Base-by-base conservation (phyloP, 2,888 invertebrate species). In the Nasonia oneida region DNA sequence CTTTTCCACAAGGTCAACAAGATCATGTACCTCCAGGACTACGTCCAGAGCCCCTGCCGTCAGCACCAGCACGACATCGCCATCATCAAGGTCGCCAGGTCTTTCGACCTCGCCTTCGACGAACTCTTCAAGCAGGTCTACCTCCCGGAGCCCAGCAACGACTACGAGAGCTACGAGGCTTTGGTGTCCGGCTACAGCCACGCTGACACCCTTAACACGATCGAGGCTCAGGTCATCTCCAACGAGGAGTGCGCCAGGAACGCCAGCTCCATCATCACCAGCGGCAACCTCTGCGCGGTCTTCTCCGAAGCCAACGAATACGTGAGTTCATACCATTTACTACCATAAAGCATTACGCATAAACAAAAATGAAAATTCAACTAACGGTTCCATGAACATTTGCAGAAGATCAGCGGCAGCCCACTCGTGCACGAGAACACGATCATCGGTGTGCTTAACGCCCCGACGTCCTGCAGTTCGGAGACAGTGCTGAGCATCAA, bases 381-480 rank as follows among this genome's bases (percentile, higher is more conserved):
- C 29, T 1, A 37, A 18, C 12, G 14, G 42, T 47, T 47, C 12
- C 12, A 47, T 47, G 47, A 8, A 47, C 8, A 10, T 53, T 53
- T 39, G 29, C 64, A 82, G 82, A n/a, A 47, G 3, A 70, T 67
- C 23, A 83, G 82, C 14, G 75, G 67, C 14, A 67, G 75, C 39
- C 82, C 76, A 50, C n/a, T 83, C 3, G 82, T 83, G 14, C 33
- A 74, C n/a, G 70, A 83, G 15, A 70, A 83, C 23, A 75, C 76
- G 12, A 12, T 82, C 2, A 39, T 83, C 23, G 76, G 82, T 53
- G 37, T 83, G 15, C 3, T 76, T 53, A 83, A 76, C 23, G 75
- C 76, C 47, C 33, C n/a, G 39, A 53, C 4, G 6, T 37, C 39
- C 8, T 75, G 82, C 67, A 33, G 33, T 12, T 14, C 33, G 14